Conservation (phyloP, 2,113 vertebrate genomes). For the Isichthys henryi region DNA sequence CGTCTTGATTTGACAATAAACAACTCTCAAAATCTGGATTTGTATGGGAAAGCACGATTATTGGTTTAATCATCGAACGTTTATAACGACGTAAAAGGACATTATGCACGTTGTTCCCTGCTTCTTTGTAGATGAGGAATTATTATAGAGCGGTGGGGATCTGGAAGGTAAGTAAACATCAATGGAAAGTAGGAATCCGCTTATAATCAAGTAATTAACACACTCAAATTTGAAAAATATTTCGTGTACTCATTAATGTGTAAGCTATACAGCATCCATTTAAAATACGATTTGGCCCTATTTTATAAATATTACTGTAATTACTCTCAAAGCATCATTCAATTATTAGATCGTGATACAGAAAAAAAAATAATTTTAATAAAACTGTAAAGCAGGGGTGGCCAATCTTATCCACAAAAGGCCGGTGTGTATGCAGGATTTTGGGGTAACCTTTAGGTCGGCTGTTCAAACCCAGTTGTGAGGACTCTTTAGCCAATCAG, state of each 20-base stretch:
- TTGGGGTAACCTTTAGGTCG: too few relatives aligned
- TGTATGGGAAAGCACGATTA: not conserved
- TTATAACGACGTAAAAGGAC: not conserved
- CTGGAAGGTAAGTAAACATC: not conserved
- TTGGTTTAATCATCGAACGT: not conserved
- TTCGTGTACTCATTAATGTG: not conserved
- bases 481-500: too few relatives aligned
- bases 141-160: not conserved
- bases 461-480: too few relatives aligned
- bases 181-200: not conserved
- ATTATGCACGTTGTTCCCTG: not conserved
- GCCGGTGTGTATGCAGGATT: too few relatives aligned
- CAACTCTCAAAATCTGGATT: not conserved
- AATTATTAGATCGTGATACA: not conserved
- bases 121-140: not conserved
- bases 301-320: not conserved
- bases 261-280: not conserved
- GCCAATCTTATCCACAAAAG: too few relatives aligned
- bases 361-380: not conserved
- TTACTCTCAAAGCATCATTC: not conserved
- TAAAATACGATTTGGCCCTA: not conserved
- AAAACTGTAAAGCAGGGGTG: too few relatives aligned
- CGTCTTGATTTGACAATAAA: conserved; percentile 9
- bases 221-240: not conserved
- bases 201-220: not conserved